Percentiles rank a stretch among this genome's conserved stretches.
These are phyloP conservation scores for Phoeniculus purpureus DNA, from an alignment of 2,797 vertebrate species.

Conservation along the genomic window DNA sequence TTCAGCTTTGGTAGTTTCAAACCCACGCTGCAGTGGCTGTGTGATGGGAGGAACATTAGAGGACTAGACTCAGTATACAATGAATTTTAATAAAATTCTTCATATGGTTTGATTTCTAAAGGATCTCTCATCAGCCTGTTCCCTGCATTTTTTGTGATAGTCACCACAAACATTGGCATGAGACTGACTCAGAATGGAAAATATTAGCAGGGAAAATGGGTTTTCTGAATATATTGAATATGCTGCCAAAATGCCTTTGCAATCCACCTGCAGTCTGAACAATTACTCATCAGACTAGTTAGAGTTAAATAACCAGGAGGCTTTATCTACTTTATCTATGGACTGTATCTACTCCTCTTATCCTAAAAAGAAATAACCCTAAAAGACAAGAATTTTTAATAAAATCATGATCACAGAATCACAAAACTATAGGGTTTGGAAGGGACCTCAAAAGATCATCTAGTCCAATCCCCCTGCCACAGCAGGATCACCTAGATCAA, in stretches of 20 bases:
- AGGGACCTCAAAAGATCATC: too few relatives aligned
- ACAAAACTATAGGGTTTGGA: too few relatives aligned
- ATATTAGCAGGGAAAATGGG: background rate
- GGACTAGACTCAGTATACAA: background rate
- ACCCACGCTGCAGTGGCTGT: background rate
- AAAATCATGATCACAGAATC: background rate
- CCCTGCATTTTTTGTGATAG: background rate
- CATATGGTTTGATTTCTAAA: background rate
- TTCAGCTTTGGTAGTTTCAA: background rate
- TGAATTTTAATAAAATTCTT: background rate
- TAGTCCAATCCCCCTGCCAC: too few relatives aligned
- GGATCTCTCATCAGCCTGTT: background rate
- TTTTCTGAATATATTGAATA: background rate
- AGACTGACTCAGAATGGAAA: background rate
- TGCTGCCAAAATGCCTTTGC: background rate
- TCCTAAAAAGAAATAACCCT: background rate
- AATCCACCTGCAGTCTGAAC: background rate
- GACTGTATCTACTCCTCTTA: too few relatives aligned
- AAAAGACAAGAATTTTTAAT: background rate
- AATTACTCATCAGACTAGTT: background rate
- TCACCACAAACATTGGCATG: background rate
- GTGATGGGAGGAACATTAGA: background rate
- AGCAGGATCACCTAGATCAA: too few relatives aligned
- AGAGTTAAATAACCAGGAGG: background rate
- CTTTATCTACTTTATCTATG: background rate